Base-by-base conservation (phyloP, 2,888 invertebrate genomes). In the Platyscelio sp. region DNA sequence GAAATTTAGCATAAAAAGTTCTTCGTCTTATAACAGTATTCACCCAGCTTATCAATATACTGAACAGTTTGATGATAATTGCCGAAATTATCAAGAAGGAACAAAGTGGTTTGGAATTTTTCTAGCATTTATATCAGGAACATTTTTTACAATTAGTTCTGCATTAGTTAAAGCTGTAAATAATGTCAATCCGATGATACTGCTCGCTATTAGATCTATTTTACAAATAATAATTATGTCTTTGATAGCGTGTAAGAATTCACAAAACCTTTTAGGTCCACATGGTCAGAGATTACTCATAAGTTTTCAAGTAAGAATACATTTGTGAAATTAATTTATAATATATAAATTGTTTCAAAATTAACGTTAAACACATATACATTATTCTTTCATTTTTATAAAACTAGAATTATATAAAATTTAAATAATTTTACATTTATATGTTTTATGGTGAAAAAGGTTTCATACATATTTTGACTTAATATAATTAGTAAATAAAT, bases 121-220 rank as follows among this genome's bases (percentile, higher is more conserved):
- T 43, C 88, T 94, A 51, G 94, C 94, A 0, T 94, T 94, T 83
- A 51, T 94, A 7, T 94, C 94, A 2, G 94, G 94, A 15, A 93
- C 94, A n/a, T 94, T 94, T 87, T 94, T 94, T 86, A 94, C 94
- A 1, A 88, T 94, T 15, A 94, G 94, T 83, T 93, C 94, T 0
- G 93, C 94, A 11, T 91, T 94, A 40, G 94, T 94, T 2, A 94
- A 94, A 88, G 94, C 92, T 13, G 86, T 94, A 0, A 91, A 90
- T 63, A 92, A 93, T 85, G 92, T 94, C 3, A 93, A 94, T 84
- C 94, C 94, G 2, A 94, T 94, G 94, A 92, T 94, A 74, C 87
- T 94, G 54, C 90, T 94, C 22, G 92, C 92, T 1, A 93, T 94
- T 67, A 90, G 94, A 76, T 91, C 94, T 1, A 46, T 92, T 18